Evolutionary conservation across 2,113 vertebrate genomes (phyloP).

Genomic region (Toxostoma redivivum): DNA sequence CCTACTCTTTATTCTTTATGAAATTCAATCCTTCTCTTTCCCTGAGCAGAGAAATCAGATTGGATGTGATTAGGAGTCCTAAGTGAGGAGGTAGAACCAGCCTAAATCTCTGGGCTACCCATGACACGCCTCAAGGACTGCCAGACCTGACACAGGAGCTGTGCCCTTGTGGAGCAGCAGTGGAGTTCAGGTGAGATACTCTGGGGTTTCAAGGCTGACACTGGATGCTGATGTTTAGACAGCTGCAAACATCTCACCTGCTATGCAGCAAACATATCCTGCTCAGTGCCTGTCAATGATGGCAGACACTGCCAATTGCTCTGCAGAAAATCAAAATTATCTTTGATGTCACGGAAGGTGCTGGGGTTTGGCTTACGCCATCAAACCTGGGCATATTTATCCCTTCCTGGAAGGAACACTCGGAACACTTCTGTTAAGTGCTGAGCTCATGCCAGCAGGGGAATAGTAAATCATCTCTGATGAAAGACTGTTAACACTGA

Average conservation of each 20-base stretch:
- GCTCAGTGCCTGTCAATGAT: background rate
- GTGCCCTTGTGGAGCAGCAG: background rate
- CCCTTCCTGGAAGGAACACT: slow-evolving; percentile 35
- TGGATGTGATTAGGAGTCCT: background rate
- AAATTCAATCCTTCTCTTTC: background rate
- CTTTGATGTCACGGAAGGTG: background rate
- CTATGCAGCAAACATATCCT: background rate
- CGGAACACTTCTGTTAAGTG: background rate
- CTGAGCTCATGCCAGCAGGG: background rate
- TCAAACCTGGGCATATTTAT: slow-evolving; percentile 31
- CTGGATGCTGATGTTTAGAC: background rate
- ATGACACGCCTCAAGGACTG: background rate
- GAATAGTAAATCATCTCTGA: background rate
- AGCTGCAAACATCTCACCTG: background rate
- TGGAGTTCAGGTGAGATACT: background rate
- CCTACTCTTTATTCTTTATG: background rate
- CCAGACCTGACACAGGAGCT: background rate
- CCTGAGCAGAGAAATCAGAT: background rate
- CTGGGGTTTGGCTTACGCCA: background rate
- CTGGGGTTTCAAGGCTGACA: background rate
- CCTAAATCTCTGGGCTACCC: background rate
- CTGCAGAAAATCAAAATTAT: background rate
- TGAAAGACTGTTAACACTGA: background rate
- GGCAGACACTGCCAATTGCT: background rate
- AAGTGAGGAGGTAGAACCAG: background rate